Evolutionary conservation across 1,140 invertebrate genomes (phyloP), one percentile per base, ranked within the genome.

Genomic region (Plectus sambesii): DNA sequence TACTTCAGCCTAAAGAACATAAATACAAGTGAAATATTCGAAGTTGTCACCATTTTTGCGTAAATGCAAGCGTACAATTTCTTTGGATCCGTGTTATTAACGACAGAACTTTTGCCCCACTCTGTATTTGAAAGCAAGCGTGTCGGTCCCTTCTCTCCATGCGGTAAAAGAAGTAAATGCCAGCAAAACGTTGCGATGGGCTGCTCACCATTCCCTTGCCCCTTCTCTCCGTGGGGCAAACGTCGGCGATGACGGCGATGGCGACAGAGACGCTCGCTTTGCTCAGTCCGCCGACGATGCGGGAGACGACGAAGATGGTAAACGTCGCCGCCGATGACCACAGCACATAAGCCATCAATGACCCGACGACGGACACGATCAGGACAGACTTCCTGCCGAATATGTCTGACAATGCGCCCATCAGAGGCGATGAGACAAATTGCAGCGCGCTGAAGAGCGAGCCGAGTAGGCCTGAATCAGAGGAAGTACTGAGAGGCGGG

Each of bases 391-490:
- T 89, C 56, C 92, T 76, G 43, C 93, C 93, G 77, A 92, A 87
- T 49, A 86, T 80, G 79, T 99, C 93, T 2, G 90, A 96, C 2
- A 94, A 75, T 20, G 85, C 85, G 30, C 93, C 93, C 44, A 92
- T 79, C 47, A 97, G 80, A 0, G 93, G 92, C 17, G 89, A 88
- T 15, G 85, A 81, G 37, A 97, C 60, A 74, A 94, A 99, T 74
- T 98, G 92, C 25, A 97, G 73, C 69, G 93, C 84, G 45, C 88
- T 94, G 69, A 93, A 99, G 78, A 96, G 78, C 1, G 93, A 98
- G 0, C 93, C 93, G 5, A 99, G 74, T 51, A 92, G 79, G 20
- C 88, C 80, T 81, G 36, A 47, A 49, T 29, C 12, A 12, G 17
- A 12, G 30, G 12, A 33, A 33, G 17, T n/a, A n/a, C n/a, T n/a